Percentiles rank a stretch among this genome's conserved stretches.
phyloP scores from a whole-genome alignment of 2,888 invertebrate genomes.

The Chesias legatella region DNA sequence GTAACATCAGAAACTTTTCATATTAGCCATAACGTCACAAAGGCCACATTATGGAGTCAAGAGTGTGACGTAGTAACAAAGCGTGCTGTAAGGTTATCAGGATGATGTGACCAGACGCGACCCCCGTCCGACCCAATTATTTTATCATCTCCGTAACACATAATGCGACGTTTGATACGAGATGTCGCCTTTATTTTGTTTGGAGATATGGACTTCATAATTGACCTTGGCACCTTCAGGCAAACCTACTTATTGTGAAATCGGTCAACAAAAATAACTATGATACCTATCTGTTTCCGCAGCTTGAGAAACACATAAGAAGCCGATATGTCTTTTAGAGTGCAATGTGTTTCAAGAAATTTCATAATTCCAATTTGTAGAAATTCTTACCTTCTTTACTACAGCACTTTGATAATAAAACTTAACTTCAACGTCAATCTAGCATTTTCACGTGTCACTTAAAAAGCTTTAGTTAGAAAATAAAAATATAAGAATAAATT shows the following conservation, averaged over 20 bases:
- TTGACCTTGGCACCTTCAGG: constrained; percentile 43
- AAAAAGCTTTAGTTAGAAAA: no score
- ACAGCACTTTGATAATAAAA: no score
- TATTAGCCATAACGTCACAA: no score
- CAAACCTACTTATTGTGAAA: background rate
- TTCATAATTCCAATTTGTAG: no score
- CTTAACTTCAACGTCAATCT: no score
- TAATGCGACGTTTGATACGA: constrained; percentile 41
- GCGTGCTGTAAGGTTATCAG: constrained; percentile 59
- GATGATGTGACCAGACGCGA: constrained; percentile 61
- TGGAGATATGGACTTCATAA: constrained; percentile 23
- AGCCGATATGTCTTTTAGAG: background rate
- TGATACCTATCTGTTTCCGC: background rate
- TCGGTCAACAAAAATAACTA: background rate
- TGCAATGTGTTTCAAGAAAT: no score
- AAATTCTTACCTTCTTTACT: no score
- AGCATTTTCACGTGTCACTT: no score
- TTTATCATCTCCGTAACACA: constrained; percentile 51
- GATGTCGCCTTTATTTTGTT: constrained; percentile 39
- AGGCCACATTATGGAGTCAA: no score
- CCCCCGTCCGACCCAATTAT: constrained; percentile 69
- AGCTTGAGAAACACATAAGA: background rate
- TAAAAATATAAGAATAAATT: no score
- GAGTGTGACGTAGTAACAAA: constrained; percentile 46
- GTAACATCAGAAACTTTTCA: no score